phyloP scores from a whole-genome alignment of 2,113 vertebrate genomes.

The Strix aluco region DNA sequence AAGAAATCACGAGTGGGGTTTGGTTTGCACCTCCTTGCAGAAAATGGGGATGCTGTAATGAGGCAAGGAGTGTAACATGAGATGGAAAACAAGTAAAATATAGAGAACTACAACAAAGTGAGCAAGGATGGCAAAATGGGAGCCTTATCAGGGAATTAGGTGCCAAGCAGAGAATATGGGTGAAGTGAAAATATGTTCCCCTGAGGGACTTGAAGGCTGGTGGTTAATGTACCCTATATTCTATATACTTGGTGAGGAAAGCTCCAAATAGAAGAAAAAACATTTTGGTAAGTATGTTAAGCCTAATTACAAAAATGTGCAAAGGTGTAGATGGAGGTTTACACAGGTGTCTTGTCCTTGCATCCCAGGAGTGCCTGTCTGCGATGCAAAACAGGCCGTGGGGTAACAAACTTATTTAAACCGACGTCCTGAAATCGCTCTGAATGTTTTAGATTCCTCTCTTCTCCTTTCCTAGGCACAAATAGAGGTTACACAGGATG shows the following conservation, averaged over 20 bases:
- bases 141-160: not conserved
- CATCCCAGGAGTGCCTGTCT: not conserved
- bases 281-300: not conserved
- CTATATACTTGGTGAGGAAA: not conserved
- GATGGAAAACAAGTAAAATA: not conserved
- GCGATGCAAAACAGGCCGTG: not conserved
- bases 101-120: not conserved
- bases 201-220: not conserved
- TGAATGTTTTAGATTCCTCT: not conserved
- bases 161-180: not conserved
- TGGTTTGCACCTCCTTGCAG: not conserved
- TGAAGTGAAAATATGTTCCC: not conserved
- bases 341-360: too few species aligned
- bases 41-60: not conserved
- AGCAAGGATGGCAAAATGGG: not conserved
- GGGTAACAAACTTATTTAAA: not conserved
- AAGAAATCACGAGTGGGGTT: not conserved
- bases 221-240: not conserved
- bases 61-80: rapidly evolving
- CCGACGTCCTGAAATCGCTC: not conserved
- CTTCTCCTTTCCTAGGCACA: too few species aligned
- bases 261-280: not conserved
- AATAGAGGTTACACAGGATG: not conserved
- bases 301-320: not conserved
- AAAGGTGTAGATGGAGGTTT: not conserved